Base-by-base conservation (phyloP, 2,113 vertebrate genomes). In the Tamias sibiricus region DNA sequence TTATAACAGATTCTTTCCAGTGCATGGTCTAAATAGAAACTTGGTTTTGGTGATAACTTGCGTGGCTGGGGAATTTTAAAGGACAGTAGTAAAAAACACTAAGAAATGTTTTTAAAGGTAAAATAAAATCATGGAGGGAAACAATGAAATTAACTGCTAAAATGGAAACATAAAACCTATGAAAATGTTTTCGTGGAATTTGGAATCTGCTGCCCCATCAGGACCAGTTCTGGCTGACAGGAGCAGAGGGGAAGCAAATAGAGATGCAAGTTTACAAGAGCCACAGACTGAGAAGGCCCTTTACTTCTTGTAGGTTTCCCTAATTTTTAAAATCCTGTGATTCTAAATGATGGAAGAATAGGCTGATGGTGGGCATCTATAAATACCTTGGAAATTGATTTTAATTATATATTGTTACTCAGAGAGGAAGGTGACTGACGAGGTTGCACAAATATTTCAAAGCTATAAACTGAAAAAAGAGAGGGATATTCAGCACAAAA, bases 351-450 rank as follows among this genome's bases (percentile, higher is more conserved):
- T 2, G 28, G 40, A 37, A 42, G 84, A 64, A 83, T 30, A 85
- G 30, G 62, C 5, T 64, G 20, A 14, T 5, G 30, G 35, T 30
- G 52, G 44, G 66, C 54, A 83, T 75, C 40, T 80, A 42, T 94
- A 93, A 79, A 69, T 72, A 91, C 42, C 92, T 93, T 24, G 35
- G 32, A 94, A 95, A 87, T 80, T 40, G 89, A 87, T 94, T 93
- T 93, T 93, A 83, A 90, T 74, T 83, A 42, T 26, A 13, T 75
- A 35, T 9, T 9, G 20, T 88, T 83, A 16, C 69, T 75, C 44
- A 84, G 79, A 80, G 22, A 76, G 64, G 49, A 87, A 87, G 77
- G 57, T 32, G 62, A 74, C 0, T 32, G 62, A 74, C 0, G 0
- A 94, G 52, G 54, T 28, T 30, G 22, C 20, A 74, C 40, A 19